Evolutionary conservation across 2,888 invertebrate genomes (phyloP), one percentile per base, ranked within the genome.

Genomic region (Oxystoma pomonae): DNA sequence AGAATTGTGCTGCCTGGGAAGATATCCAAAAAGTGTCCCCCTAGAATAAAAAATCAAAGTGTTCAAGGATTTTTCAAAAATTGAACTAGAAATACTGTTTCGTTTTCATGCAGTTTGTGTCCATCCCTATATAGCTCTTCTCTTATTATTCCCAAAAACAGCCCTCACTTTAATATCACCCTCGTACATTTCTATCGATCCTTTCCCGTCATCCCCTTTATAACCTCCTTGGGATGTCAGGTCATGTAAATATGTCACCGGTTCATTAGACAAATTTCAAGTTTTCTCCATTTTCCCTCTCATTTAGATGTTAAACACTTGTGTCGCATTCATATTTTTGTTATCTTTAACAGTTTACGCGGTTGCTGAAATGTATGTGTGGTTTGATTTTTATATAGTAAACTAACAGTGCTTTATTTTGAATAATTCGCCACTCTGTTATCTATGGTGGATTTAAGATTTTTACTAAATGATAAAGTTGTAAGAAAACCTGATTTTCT

Each of bases 241-340:
- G n/a, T n/a, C n/a, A n/a, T 35, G 35, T 35, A 35, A 35, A 63
- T 56, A 63, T 63, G 63, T 59, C 63, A 63, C 7, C 51, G 19
- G 56, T 21, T 16, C 52, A 56, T 16, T 20, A 20, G 18, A 12
- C 16, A 61, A 63, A 63, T 59, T 63, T 35, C 35, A 7, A 35
- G 35, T 35, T 35, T 35, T 63, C 16, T 59, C 1, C 55, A 59
- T 63, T 59, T 63, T 50, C 52, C 56, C 21, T 55, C 55, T 16
- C 51, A 16, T n/a, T 9, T 7, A 7, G 5, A n/a, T 51, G 16
- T 18, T 53, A 16, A n/a, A n/a, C 1, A n/a, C 5, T 7, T 50
- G 12, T 20, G 51, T 19, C 16, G 50, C 19, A 5, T 9, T 18
- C 12, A 12, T 51, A 19, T 1, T 9, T 50, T 16, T 50, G 9